Percentiles rank a stretch among this genome's conserved stretches.
Evolutionary conservation across 2,113 vertebrate species (phyloP).

Genomic region (Spea bombifrons): DNA sequence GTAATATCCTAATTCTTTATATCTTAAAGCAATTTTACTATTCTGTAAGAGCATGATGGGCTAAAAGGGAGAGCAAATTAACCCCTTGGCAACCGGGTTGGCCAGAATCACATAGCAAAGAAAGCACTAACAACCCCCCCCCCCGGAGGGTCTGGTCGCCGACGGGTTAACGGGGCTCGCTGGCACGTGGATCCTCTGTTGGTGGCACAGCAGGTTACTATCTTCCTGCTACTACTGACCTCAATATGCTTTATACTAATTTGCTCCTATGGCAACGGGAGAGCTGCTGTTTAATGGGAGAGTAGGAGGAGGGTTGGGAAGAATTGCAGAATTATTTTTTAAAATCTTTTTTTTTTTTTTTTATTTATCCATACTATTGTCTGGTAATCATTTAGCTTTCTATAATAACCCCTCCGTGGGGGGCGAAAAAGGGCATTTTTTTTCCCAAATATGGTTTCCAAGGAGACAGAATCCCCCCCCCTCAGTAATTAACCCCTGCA

Average conservation of each 20-base stretch:
- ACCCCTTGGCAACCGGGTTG: too few species aligned
- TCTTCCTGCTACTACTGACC: constrained; percentile 25
- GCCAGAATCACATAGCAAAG: too few species aligned
- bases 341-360: not conserved
- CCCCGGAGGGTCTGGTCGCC: too few species aligned
- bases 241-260: constrained; percentile 22
- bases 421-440: not conserved
- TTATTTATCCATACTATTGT: not conserved
- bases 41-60: too few species aligned
- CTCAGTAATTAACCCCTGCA: constrained; percentile 23
- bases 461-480: constrained; percentile 8
- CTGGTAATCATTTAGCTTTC: constrained; percentile 19
- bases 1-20: too few species aligned
- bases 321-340: not conserved
- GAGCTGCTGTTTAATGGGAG: constrained; percentile 12
- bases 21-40: too few species aligned
- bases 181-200: not conserved
- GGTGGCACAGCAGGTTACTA: constrained; percentile 10
- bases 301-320: not conserved
- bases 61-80: not conserved
- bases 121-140: too few species aligned
- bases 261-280: constrained; percentile 43
- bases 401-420: not conserved
- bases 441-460: constrained; percentile 31
- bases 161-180: too few species aligned